These are phyloP conservation scores for Irena cyanogastra DNA, from an alignment of 2,113 vertebrate genomes.

Conservation along the genomic window DNA sequence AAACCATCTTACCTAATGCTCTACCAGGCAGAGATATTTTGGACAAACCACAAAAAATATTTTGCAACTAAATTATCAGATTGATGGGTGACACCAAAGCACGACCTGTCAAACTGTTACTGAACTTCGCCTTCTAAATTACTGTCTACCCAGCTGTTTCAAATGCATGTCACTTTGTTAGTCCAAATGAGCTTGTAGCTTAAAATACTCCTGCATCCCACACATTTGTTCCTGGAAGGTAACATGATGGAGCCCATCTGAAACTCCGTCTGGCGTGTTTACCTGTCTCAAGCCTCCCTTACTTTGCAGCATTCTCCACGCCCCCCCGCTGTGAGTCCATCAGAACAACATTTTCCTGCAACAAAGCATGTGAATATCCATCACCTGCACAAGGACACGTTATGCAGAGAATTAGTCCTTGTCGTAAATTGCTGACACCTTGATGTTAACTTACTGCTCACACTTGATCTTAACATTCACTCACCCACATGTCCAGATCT, in stretches of 20 bases:
- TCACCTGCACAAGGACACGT: fast-evolving
- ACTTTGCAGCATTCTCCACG: background rate
- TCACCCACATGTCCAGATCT: background rate
- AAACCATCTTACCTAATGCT: slow-evolving; percentile 5
- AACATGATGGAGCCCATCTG: slow-evolving; percentile 41
- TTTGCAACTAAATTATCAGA: background rate
- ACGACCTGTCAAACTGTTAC: slow-evolving; percentile 14
- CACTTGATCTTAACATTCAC: background rate
- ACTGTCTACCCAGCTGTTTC: slow-evolving; percentile 54
- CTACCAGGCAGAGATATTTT: background rate
- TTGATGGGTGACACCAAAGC: background rate
- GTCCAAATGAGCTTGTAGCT: slow-evolving; percentile 65
- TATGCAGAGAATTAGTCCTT: background rate
- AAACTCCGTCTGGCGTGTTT: slow-evolving; percentile 43
- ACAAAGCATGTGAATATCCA: background rate
- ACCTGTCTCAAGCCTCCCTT: background rate
- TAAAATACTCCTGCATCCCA: slow-evolving; percentile 66
- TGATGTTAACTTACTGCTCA: background rate
- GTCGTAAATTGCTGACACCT: background rate
- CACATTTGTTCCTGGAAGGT: slow-evolving; percentile 70
- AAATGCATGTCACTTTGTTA: slow-evolving; percentile 29
- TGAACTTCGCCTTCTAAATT: slow-evolving; percentile 47
- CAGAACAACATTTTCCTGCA: background rate
- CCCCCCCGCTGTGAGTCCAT: background rate
- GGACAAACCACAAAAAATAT: background rate